phyloP scores from a whole-genome alignment of 2,797 vertebrate species.

The Nasua narica region DNA sequence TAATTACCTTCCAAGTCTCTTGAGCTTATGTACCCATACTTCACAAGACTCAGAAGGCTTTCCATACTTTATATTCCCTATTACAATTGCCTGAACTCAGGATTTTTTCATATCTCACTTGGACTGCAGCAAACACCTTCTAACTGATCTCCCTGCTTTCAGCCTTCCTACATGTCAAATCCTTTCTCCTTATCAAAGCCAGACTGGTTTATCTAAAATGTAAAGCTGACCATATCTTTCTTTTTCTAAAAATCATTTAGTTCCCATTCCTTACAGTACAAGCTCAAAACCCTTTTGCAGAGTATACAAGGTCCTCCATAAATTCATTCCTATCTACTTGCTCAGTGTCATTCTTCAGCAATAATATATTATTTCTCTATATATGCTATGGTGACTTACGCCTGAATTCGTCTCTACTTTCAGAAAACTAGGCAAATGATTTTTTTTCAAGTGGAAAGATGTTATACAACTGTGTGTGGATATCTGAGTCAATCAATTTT shows the following conservation, averaged over 20 bases:
- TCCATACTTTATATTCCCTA: neutral
- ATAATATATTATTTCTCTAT: constrained; percentile 22
- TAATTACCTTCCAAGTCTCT: constrained; percentile 20
- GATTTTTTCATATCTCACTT: constrained; percentile 37
- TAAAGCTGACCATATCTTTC: neutral
- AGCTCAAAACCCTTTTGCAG: neutral
- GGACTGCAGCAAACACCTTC: neutral
- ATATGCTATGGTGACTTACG: neutral
- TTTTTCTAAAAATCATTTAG: constrained; percentile 16
- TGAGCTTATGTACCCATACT: neutral
- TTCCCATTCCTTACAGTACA: neutral
- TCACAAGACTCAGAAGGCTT: neutral
- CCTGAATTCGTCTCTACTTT: neutral
- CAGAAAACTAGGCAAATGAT: neutral
- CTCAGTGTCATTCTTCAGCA: neutral
- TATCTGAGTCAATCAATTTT: neutral
- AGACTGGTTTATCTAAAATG: constrained; percentile 40
- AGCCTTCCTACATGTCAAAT: constrained; percentile 10
- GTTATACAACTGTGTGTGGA: neutral
- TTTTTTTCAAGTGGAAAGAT: neutral
- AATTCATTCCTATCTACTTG: neutral
- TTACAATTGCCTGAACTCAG: neutral
- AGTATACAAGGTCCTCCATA: neutral
- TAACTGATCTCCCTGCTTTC: neutral
- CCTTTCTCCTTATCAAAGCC: neutral